Evolutionary conservation across 2,888 invertebrate species (phyloP), one percentile per base, ranked within the genome.

Genomic region (Sminthurinus aureus): DNA sequence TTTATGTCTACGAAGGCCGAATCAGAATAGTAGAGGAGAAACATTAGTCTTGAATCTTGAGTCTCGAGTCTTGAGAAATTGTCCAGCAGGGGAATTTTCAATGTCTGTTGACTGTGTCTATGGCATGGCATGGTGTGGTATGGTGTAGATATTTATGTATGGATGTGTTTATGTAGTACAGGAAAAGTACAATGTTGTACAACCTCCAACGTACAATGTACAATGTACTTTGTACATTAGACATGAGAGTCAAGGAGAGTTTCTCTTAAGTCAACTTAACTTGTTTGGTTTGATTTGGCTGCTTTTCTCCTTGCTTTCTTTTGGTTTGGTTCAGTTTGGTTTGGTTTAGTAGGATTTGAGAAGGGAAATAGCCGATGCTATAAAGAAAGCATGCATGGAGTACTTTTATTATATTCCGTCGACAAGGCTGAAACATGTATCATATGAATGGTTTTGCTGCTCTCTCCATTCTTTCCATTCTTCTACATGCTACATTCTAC

Each of bases 21-120:
- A 38, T 38, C 38, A 38, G 38, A 38, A 58, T 58, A 9, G 58
- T 58, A 15, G 38, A 71, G 12, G 71, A 71, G 71, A 71, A 71
- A 71, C 71, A 71, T 71, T 71, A 71, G 71, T 71, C 71, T 71
- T 71, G 71, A n/a, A n/a, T n/a, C n/a, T n/a, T n/a, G n/a, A n/a
- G n/a, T n/a, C n/a, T n/a, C n/a, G n/a, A 71, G 71, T 71, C 71
- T 38, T 38, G 38, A 71, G 24, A 71, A 71, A 71, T 71, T 58
- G 58, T 58, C 58, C 15, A 71, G 71, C 71, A 26, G 71, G 26
- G 24, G 71, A 6, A 26, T 24, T 20, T 58, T 58, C 58, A 58
- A 11, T 58, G 58, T 58, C 58, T 58, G 58, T 58, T 58, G 58
- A 18, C 58, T 58, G 18, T 18, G 38, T n/a, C n/a, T n/a, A n/a